Percentiles rank a stretch among this genome's conserved stretches.
These are phyloP conservation scores for Mormoops blainvillei DNA, from an alignment of 2,113 vertebrate species.

Conservation along the genomic window DNA sequence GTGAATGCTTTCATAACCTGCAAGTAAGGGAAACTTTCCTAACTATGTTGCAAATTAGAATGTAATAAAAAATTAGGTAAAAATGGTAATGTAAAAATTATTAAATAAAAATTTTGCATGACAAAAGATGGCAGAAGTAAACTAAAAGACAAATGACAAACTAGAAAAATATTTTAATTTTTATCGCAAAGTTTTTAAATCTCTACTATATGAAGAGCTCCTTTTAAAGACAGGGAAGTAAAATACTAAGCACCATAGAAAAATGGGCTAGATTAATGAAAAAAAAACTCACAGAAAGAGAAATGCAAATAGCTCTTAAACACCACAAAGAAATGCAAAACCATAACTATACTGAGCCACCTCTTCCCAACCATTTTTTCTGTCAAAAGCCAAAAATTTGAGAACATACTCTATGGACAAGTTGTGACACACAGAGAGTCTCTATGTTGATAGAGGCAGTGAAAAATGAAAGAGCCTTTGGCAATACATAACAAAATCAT, in stretches of 20 bases:
- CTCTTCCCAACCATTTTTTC: background rate
- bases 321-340: background rate
- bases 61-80: background rate
- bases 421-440: background rate
- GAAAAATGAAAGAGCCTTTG: background rate
- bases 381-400: background rate
- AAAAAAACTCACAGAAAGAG: background rate
- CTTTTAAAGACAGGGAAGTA: background rate
- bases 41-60: background rate
- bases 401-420: background rate
- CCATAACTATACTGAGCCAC: background rate
- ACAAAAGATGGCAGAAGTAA: background rate
- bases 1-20: background rate
- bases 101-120: background rate
- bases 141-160: background rate
- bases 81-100: background rate
- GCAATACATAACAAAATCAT: background rate
- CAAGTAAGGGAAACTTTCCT: background rate
- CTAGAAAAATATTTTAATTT: background rate
- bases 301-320: background rate
- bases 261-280: background rate
- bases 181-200: background rate
- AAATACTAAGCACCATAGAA: background rate
- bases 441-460: background rate
- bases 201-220: background rate